Evolutionary conservation across 2,797 vertebrate species (phyloP).

Genomic region (Discoglossus pictus): DNA sequence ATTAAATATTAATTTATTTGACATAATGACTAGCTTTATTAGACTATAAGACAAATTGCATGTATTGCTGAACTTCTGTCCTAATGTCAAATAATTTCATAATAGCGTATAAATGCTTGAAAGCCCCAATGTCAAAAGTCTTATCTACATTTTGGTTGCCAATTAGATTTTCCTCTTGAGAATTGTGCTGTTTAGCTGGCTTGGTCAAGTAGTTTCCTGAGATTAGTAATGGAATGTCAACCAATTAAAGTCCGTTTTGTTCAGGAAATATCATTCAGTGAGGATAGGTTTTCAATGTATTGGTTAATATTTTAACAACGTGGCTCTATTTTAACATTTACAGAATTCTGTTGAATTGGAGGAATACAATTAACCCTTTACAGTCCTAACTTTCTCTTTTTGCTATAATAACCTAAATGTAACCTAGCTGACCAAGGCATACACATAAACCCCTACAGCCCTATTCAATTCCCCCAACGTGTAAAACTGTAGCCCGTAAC

Average conservation of each 20-base stretch:
- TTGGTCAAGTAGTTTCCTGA: slow-evolving; percentile 22
- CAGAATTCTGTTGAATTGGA: not conserved
- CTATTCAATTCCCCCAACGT: no score
- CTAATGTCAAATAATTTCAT: slow-evolving; percentile 19
- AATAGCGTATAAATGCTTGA: not conserved
- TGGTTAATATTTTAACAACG: slow-evolving; percentile 16
- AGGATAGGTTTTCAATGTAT: slow-evolving; percentile 16
- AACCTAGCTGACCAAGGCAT: no score
- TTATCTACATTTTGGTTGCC: slow-evolving; percentile 21
- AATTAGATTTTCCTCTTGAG: slow-evolving; percentile 33
- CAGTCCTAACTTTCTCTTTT: no score
- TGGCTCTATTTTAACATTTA: not conserved
- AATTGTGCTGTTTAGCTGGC: slow-evolving; percentile 18
- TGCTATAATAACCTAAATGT: no score
- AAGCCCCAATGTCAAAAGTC: slow-evolving; percentile 8
- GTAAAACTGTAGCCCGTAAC: no score
- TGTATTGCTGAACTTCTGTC: no score
- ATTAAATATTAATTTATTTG: no score
- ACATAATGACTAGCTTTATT: no score
- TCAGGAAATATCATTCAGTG: slow-evolving; percentile 13
- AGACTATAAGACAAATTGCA: no score
- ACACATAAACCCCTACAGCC: no score
- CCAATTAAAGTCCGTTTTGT: slow-evolving; percentile 30
- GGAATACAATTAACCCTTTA: slow-evolving; percentile 6
- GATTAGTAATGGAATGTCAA: slow-evolving; percentile 41